Percentiles rank a stretch among this genome's conserved stretches.
These are phyloP conservation scores for Agrochola litura DNA, from an alignment of 2,888 invertebrate genomes.

Conservation along the genomic window DNA sequence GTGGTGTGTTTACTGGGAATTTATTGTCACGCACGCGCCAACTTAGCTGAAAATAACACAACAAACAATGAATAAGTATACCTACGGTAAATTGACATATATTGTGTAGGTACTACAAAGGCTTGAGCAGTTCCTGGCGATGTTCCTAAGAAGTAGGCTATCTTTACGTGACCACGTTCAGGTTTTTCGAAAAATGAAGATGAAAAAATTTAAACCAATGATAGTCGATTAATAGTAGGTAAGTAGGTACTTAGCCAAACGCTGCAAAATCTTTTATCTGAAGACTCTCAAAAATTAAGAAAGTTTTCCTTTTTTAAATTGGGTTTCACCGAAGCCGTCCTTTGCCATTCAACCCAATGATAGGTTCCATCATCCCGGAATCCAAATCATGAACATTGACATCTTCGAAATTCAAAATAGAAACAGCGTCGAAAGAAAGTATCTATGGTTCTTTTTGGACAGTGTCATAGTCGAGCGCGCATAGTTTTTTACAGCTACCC, in stretches of 20 bases:
- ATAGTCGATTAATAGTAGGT: background rate
- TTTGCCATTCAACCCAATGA: background rate
- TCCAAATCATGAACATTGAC: slow-evolving; percentile 22
- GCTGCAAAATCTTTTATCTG: background rate
- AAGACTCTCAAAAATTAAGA: background rate
- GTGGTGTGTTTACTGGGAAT: background rate
- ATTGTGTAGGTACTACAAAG: background rate
- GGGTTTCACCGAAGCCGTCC: background rate
- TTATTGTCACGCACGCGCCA: slow-evolving; percentile 3
- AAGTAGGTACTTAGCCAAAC: background rate
- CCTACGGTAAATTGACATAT: background rate
- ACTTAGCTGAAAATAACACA: background rate
- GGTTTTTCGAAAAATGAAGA: background rate
- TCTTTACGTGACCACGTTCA: no score
- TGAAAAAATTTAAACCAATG: no score
- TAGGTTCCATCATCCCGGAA: background rate
- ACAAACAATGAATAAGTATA: background rate
- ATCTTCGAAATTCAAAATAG: slow-evolving; percentile 54
- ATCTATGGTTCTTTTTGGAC: slow-evolving; percentile 59
- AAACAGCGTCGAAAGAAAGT: slow-evolving; percentile 56
- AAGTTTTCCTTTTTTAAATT: background rate
- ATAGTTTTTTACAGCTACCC: slow-evolving; percentile 84
- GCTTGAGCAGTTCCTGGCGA: background rate
- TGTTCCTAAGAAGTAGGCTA: no score
- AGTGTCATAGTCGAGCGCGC: slow-evolving; percentile 80